Base-by-base conservation (phyloP, 2,113 vertebrate species). In the Climacteris rufus region DNA sequence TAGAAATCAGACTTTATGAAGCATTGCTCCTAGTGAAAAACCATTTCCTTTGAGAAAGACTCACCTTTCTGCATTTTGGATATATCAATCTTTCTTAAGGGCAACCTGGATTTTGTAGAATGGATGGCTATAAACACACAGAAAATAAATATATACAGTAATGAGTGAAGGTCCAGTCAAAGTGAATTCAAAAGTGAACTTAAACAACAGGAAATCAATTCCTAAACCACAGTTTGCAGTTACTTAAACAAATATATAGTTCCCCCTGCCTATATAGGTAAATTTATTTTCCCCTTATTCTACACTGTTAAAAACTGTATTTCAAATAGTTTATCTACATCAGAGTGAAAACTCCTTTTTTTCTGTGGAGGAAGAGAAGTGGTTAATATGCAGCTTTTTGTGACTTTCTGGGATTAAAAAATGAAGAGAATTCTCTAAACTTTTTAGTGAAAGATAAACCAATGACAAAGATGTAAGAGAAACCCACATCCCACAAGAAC, bases 381-480 rank as follows among this genome's bases (percentile, higher is more conserved):
- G 64, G 22, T 90, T 79, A 65, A 69, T 64, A 22, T 7, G 11
- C 11, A 45, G 7, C 4, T 79, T 85, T 96, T 63, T 81, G 76
- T 71, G 28, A 7, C 23, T 82, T 86, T 83, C 81, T 92, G 68
- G 13, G 6, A 70, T 91, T 64, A 78, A 83, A 83, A 60, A 35
- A 50, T 70, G 42, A 91, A 35, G 59, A 76, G 13, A 94, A 57
- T 35, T 8, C 30, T 74, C 20, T 23, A 44, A 45, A 92, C 25
- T 35, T 82, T 56, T 77, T 76, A n/a, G 50, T 44, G 84, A 93
- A 95, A 95, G 87, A 83, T 50, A 69, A 92, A 50, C 90, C 66
- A 54, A 71, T 92, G 89, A 94, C 81, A 90, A 89, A 94, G 78
- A 78, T 23, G 74, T 89, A 89, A 87, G 20, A 61, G 14, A 93